These are phyloP conservation scores for Calephelis nemesis DNA, from an alignment of 1,140 invertebrate genomes.

Conservation along the genomic window DNA sequence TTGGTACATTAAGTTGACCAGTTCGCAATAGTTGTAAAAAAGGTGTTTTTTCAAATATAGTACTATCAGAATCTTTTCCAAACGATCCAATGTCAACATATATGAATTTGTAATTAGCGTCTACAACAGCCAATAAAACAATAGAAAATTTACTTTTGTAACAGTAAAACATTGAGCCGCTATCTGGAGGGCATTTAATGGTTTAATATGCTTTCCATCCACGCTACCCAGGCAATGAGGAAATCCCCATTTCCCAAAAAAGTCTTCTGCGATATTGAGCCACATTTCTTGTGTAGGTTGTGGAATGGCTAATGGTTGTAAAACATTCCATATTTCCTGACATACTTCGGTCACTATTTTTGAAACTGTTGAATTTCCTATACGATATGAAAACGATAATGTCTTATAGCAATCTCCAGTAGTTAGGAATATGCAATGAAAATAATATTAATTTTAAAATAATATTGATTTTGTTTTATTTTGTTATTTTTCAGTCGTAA, in stretches of 20 bases:
- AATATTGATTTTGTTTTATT: too few species aligned
- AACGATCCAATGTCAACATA: conserved; percentile 17
- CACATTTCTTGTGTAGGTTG: conserved; percentile 19
- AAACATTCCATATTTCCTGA: conserved; percentile 19
- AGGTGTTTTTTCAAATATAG: conserved; percentile 22
- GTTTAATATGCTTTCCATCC: conserved; percentile 22
- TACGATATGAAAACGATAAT: conserved; percentile 18
- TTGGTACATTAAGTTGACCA: conserved; percentile 21
- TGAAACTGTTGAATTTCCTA: conserved; percentile 20
- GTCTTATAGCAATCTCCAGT: conserved; percentile 18
- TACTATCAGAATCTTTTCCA: conserved; percentile 15
- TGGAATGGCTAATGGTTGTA: conserved; percentile 19
- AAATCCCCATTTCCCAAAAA: conserved; percentile 19
- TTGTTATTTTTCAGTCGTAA: conserved; percentile 24
- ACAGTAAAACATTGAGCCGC: conserved; percentile 15
- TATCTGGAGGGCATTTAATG: conserved; percentile 21
- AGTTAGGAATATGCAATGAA: conserved; percentile 21
- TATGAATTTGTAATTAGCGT: conserved; percentile 8
- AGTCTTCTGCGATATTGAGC: conserved; percentile 20
- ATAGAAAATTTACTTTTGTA: conserved; percentile 25
- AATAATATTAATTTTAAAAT: neutral
- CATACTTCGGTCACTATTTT: conserved; percentile 19
- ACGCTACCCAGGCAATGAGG: conserved; percentile 21
- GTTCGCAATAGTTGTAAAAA: conserved; percentile 20
- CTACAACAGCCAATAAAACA: conserved; percentile 1